phyloP scores from a whole-genome alignment of 1,140 invertebrate genomes.

The Brachionus asplanchnoidis region DNA sequence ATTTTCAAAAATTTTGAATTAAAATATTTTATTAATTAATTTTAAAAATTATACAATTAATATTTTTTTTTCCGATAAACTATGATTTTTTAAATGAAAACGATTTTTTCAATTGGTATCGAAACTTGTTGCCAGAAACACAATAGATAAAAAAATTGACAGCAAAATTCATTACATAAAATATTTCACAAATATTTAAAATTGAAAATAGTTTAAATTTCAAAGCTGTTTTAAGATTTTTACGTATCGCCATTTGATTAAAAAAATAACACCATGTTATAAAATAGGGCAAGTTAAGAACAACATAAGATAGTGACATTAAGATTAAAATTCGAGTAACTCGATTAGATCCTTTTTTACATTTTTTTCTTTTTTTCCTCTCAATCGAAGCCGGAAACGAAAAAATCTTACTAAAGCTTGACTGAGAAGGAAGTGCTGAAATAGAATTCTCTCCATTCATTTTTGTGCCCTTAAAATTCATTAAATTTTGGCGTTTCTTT shows the following conservation, averaged over 20 bases:
- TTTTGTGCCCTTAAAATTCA: not conserved
- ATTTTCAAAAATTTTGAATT: no score
- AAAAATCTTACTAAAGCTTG: not conserved
- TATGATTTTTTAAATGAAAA: not conserved
- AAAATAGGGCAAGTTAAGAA: slow-evolving; percentile 29
- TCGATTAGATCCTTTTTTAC: not conserved
- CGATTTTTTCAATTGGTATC: not conserved
- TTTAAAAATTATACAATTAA: no score
- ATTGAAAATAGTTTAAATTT: not conserved
- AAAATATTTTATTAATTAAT: no score
- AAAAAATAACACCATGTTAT: slow-evolving; percentile 38
- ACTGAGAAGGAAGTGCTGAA: not conserved
- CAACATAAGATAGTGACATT: slow-evolving; percentile 18
- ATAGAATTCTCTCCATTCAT: no score
- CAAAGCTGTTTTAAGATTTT: not conserved
- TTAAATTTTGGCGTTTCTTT: not conserved
- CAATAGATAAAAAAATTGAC: slow-evolving; percentile 40
- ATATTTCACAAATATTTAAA: slow-evolving; percentile 33
- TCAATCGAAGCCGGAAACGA: not conserved
- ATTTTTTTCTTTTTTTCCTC: not conserved
- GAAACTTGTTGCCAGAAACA: slow-evolving; percentile 23
- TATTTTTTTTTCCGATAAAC: not conserved
- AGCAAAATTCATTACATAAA: slow-evolving; percentile 36
- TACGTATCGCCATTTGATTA: not conserved
- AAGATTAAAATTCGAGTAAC: slow-evolving; percentile 7